phyloP scores from a whole-genome alignment of 2,113 vertebrate species.

The Solenodon paradoxus region DNA sequence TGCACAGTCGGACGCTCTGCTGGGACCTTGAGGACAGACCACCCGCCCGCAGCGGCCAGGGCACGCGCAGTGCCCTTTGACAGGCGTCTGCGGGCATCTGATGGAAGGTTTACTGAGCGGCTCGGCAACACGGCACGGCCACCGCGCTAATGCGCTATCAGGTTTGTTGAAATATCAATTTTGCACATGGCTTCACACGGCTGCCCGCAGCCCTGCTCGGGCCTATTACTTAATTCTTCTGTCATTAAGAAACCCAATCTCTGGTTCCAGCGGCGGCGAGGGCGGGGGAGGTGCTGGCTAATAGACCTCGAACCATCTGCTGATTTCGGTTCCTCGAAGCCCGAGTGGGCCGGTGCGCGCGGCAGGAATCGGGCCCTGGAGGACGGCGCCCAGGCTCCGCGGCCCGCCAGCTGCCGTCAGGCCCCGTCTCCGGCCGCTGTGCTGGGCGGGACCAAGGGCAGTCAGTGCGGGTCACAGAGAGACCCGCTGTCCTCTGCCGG shows the following conservation, averaged over 20 bases:
- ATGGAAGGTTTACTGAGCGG: constrained; percentile 68
- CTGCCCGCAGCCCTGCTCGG: constrained; percentile 82
- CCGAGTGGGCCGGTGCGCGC: neutral
- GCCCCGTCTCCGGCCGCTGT: neutral
- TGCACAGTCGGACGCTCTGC: neutral
- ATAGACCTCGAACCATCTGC: constrained; percentile 80
- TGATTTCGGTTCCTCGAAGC: constrained; percentile 63
- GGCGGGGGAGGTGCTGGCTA: constrained; percentile 78
- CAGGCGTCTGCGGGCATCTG: constrained; percentile 24
- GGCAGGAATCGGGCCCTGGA: too few relatives aligned
- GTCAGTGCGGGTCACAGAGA: too few relatives aligned
- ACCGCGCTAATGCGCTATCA: constrained; percentile 82
- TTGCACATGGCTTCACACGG: constrained; percentile 93
- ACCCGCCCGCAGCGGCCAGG: neutral
- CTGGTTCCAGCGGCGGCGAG: constrained; percentile 79
- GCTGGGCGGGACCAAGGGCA: too few relatives aligned
- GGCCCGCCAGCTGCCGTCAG: accelerated
- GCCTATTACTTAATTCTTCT: constrained; percentile 87
- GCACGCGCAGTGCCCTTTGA: neutral
- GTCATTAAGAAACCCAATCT: constrained; percentile 92
- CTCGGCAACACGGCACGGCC: constrained; percentile 70
- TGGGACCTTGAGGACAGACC: accelerated
- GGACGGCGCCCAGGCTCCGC: too few relatives aligned
- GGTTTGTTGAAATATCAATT: constrained; percentile 91
- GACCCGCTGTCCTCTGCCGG: too few relatives aligned